Percentiles rank a stretch among this genome's conserved stretches.
These are phyloP conservation scores for Tetramorium bicarinatum DNA, from an alignment of 2,888 invertebrate genomes.

Conservation along the genomic window DNA sequence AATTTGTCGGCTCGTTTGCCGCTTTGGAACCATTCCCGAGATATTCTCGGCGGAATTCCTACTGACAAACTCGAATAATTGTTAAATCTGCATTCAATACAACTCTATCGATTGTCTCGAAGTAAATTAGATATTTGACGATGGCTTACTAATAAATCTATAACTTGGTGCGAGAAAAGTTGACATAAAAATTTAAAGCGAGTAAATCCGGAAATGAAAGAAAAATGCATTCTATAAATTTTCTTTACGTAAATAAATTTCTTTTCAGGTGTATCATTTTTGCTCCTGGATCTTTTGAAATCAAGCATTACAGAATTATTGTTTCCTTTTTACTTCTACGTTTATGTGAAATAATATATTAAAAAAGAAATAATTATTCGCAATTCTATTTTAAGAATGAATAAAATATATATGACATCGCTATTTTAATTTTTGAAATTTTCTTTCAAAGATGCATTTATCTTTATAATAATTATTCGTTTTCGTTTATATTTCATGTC, in stretches of 20 bases:
- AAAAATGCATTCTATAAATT: neutral
- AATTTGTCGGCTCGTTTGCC: constrained; percentile 82
- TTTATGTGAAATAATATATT: neutral
- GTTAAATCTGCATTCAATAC: neutral
- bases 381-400: neutral
- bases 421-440: too few relatives aligned
- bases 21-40: constrained; percentile 50
- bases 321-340: neutral
- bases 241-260: neutral
- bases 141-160: neutral
- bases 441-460: neutral
- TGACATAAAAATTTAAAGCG: neutral
- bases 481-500: neutral
- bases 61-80: constrained; percentile 2
- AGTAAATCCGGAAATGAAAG: neutral
- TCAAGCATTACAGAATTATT: neutral
- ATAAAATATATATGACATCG: neutral
- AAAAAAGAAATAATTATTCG: neutral
- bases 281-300: neutral
- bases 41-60: constrained; percentile 39
- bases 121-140: neutral
- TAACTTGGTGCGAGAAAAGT: neutral
- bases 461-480: neutral
- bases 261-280: neutral
- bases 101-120: neutral